phyloP scores from a whole-genome alignment of 2,797 vertebrate genomes.

The Megalops cyprinoides region DNA sequence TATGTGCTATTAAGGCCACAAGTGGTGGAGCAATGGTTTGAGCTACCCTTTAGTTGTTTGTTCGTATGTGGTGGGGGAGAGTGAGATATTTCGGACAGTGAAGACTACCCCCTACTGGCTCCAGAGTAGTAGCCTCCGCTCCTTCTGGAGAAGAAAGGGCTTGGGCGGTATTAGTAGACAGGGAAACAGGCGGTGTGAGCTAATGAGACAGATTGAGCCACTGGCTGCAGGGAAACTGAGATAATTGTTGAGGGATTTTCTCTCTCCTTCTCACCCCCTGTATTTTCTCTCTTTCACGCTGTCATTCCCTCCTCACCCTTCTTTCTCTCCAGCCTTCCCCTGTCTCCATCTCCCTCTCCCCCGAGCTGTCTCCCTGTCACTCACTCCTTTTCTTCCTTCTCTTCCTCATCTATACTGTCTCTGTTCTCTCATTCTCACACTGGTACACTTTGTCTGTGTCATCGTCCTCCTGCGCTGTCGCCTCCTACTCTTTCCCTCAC shows the following conservation, averaged over 20 bases:
- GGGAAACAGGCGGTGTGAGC: not conserved
- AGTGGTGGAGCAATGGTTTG: no score
- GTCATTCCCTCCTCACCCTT: not conserved
- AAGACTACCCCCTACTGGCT: slow-evolving; percentile 19
- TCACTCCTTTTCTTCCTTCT: not conserved
- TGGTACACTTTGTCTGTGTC: no score
- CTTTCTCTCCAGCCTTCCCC: not conserved
- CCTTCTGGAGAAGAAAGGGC: not conserved
- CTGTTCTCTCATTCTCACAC: not conserved
- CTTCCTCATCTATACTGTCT: not conserved
- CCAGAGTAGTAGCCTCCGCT: not conserved
- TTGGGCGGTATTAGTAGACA: not conserved
- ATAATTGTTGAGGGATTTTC: slow-evolving; percentile 13
- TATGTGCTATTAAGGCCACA: no score
- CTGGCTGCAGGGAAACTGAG: slow-evolving; percentile 10
- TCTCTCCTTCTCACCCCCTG: not conserved
- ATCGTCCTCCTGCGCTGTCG: no score
- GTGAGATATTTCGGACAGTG: slow-evolving; percentile 8
- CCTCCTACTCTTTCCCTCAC: not conserved
- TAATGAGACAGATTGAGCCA: slow-evolving; percentile 22
- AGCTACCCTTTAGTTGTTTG: no score
- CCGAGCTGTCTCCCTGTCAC: not conserved
- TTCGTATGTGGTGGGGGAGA: no score
- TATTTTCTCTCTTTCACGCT: not conserved
- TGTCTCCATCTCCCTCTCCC: not conserved